Evolutionary conservation across 2,797 vertebrate species (phyloP).

Genomic region (Sebastiscus albofasciatus): DNA sequence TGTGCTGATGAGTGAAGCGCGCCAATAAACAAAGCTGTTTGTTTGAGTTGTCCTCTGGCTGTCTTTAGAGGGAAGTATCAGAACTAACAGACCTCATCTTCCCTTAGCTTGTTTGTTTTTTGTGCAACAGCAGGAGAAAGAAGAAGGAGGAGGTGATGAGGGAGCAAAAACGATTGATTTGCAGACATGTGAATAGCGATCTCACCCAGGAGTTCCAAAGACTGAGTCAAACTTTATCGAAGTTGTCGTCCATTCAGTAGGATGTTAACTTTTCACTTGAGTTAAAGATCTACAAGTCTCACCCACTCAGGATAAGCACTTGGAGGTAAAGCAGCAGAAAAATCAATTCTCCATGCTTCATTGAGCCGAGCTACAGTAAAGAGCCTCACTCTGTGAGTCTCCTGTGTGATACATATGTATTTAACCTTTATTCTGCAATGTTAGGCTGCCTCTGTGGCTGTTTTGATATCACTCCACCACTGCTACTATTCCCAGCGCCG

Average conservation of each 20-base stretch:
- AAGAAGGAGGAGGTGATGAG: neutral
- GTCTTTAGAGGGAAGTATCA: slow-evolving; percentile 10
- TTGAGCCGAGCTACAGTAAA: slow-evolving; percentile 11
- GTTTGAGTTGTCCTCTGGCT: slow-evolving; percentile 41
- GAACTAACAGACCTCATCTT: slow-evolving; percentile 12
- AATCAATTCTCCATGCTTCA: slow-evolving; percentile 48
- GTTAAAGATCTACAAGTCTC: slow-evolving; percentile 61
- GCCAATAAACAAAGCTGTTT: slow-evolving; percentile 53
- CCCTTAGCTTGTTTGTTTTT: slow-evolving; percentile 26
- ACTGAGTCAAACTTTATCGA: slow-evolving; percentile 32
- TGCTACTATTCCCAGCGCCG: slow-evolving; percentile 43
- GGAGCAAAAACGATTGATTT: slow-evolving; percentile 15
- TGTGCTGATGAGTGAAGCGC: slow-evolving; percentile 49
- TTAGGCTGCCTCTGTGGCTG: slow-evolving; percentile 16
- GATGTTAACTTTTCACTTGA: slow-evolving; percentile 42
- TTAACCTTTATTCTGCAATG: slow-evolving; percentile 31
- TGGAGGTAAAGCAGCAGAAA: slow-evolving; percentile 34
- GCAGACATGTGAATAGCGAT: neutral
- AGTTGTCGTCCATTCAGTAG: slow-evolving; percentile 21
- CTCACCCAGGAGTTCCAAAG: slow-evolving; percentile 6
- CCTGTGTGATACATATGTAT: slow-evolving; percentile 21
- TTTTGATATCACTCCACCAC: slow-evolving; percentile 38
- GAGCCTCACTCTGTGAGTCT: neutral
- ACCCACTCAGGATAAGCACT: slow-evolving; percentile 13
- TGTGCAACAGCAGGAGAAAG: neutral